Evolutionary conservation across 2,888 invertebrate species (phyloP).

Genomic region (Diplazon laetatorius): DNA sequence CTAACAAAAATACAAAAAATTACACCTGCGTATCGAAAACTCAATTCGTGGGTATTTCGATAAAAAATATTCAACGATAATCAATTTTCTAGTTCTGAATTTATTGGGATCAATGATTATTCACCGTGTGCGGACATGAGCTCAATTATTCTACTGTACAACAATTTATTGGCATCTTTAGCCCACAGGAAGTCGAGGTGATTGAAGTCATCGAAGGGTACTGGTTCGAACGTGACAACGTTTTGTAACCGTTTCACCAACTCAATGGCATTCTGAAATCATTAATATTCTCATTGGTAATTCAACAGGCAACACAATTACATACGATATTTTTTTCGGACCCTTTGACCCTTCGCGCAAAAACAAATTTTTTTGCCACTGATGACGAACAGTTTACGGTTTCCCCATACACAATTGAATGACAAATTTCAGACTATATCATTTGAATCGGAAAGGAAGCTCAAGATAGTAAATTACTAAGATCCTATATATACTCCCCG

Average conservation of each 20-base stretch:
- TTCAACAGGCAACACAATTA: neutral
- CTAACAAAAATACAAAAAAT: too few species aligned
- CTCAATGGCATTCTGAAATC: constrained; percentile 63
- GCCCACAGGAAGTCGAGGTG: constrained; percentile 65
- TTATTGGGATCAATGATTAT: constrained; percentile 1
- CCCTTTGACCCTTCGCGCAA: neutral
- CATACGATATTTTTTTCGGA: neutral
- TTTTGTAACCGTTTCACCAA: constrained; percentile 63
- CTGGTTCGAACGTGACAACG: constrained; percentile 54
- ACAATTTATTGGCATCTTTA: constrained; percentile 56
- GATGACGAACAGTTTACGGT: neutral
- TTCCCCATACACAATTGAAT: too few species aligned
- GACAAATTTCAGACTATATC: too few species aligned
- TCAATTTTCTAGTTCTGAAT: too few species aligned
- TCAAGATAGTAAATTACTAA: too few species aligned
- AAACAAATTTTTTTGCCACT: neutral
- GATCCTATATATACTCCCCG: too few species aligned
- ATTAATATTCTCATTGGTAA: too few species aligned
- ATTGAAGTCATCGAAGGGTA: constrained; percentile 54
- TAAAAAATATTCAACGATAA: too few species aligned
- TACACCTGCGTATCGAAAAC: too few species aligned
- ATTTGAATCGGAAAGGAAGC: too few species aligned
- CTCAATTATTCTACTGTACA: constrained; percentile 63
- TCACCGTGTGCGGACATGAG: constrained; percentile 41
- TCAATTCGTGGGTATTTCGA: too few species aligned